phyloP scores from a whole-genome alignment of 2,797 vertebrate species.

The Takifugu ocellatus region DNA sequence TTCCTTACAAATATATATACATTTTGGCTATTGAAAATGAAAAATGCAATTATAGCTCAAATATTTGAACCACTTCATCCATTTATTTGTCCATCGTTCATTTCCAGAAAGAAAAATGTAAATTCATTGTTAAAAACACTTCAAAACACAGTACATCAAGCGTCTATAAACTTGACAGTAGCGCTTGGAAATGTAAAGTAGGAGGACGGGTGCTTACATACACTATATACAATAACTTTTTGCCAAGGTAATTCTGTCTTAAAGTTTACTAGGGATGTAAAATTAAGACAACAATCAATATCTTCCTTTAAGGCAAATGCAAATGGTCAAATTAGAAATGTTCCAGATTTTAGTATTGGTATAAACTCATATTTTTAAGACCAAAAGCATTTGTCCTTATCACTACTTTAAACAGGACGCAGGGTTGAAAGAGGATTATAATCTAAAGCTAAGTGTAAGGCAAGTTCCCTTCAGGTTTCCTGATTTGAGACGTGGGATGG shows the following conservation, averaged over 20 bases:
- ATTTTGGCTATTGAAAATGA: too few relatives aligned
- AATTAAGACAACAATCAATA: constrained; percentile 1
- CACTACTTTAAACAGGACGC: too few relatives aligned
- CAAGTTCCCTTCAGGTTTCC: constrained; percentile 59
- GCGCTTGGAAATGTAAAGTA: constrained; percentile 17
- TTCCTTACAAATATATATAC: too few relatives aligned
- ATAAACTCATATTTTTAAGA: too few relatives aligned
- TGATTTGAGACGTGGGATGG: neutral
- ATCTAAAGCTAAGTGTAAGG: constrained; percentile 12
- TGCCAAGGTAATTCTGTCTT: neutral
- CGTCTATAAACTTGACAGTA: constrained; percentile 23
- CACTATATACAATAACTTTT: constrained; percentile 60
- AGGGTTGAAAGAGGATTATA: constrained; percentile 20
- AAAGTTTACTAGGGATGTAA: neutral
- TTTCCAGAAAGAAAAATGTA: constrained; percentile 25
- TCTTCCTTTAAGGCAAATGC: constrained; percentile 10
- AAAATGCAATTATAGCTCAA: neutral
- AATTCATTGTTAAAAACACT: constrained; percentile 54
- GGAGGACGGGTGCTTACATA: constrained; percentile 47
- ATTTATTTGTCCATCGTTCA: constrained; percentile 73
- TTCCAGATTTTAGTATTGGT: neutral
- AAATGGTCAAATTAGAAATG: constrained; percentile 16
- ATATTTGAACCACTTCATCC: constrained; percentile 65
- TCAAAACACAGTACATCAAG: constrained; percentile 29
- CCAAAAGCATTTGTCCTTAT: too few relatives aligned